phyloP scores from a whole-genome alignment of 2,888 invertebrate genomes.

The Lepeophtheirus nordmannii region DNA sequence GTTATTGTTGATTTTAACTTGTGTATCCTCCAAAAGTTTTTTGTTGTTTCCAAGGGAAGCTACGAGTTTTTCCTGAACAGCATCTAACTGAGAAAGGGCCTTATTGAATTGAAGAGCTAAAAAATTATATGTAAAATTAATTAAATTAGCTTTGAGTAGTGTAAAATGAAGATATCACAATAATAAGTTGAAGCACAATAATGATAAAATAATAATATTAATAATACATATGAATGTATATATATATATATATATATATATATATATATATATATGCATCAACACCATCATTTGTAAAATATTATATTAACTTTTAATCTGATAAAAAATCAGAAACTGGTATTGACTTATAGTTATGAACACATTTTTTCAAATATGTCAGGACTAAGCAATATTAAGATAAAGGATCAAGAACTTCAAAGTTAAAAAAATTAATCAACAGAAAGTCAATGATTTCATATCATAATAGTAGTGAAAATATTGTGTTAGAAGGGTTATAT shows the following conservation, averaged over 20 bases:
- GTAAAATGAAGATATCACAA: too few species aligned
- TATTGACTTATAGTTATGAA: too few species aligned
- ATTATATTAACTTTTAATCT: too few species aligned
- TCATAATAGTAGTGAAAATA: too few species aligned
- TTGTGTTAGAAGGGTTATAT: too few species aligned
- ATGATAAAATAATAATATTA: slow-evolving; percentile 21
- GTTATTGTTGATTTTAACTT: slow-evolving; percentile 62
- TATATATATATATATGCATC: too few species aligned
- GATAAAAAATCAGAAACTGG: too few species aligned
- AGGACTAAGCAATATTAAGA: slow-evolving; percentile 16
- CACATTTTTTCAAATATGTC: neutral
- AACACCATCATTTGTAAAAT: too few species aligned
- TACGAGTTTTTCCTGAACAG: slow-evolving; percentile 54
- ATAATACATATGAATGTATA: neutral
- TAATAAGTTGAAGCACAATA: neutral
- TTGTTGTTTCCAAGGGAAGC: slow-evolving; percentile 60
- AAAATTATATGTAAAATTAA: slow-evolving; percentile 30
- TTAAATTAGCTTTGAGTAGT: neutral
- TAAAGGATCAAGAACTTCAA: too few species aligned
- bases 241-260: too few species aligned
- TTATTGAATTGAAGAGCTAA: slow-evolving; percentile 75
- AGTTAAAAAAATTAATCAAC: too few species aligned
- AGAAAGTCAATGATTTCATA: too few species aligned
- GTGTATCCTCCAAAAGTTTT: slow-evolving; percentile 55
- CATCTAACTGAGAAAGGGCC: slow-evolving; percentile 62